These are phyloP conservation scores for Solea senegalensis DNA, from an alignment of 2,113 vertebrate species.

Conservation along the genomic window DNA sequence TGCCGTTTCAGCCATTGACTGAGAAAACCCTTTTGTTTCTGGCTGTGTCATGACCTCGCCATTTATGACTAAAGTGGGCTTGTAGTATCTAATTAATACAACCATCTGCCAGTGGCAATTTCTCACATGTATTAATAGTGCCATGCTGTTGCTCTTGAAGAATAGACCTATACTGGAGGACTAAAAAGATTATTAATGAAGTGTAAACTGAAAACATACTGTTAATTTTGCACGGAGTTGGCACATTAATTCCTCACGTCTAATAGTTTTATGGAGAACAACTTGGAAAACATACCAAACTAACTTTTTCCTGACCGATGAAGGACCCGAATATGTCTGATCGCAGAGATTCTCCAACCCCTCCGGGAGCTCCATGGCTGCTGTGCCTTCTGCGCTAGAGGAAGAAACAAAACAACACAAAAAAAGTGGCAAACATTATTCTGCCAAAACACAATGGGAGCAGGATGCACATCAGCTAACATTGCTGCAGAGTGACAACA, in stretches of 20 bases:
- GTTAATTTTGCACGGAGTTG: conserved; percentile 28
- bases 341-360: conserved; percentile 48
- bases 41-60: background rate
- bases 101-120: background rate
- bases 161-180: background rate
- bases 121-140: background rate
- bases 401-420: background rate
- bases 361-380: conserved; percentile 36
- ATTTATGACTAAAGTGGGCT: background rate
- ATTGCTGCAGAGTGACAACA: conserved; percentile 5
- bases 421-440: conserved; percentile 26
- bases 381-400: conserved; percentile 41
- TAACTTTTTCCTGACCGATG: conserved; percentile 40
- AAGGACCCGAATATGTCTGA: conserved; percentile 25
- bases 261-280: conserved; percentile 9
- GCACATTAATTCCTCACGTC: conserved; percentile 9
- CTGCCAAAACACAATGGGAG: conserved; percentile 20
- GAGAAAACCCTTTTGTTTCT: background rate
- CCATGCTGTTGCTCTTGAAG: conserved; percentile 1
- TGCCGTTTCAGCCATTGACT: background rate
- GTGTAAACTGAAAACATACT: conserved; percentile 13
- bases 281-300: conserved; percentile 61
- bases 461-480: conserved; percentile 13
- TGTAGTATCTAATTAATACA: no score
- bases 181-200: conserved; percentile 1